Conservation (phyloP, 2,888 invertebrate species). For the Spodoptera picta region DNA sequence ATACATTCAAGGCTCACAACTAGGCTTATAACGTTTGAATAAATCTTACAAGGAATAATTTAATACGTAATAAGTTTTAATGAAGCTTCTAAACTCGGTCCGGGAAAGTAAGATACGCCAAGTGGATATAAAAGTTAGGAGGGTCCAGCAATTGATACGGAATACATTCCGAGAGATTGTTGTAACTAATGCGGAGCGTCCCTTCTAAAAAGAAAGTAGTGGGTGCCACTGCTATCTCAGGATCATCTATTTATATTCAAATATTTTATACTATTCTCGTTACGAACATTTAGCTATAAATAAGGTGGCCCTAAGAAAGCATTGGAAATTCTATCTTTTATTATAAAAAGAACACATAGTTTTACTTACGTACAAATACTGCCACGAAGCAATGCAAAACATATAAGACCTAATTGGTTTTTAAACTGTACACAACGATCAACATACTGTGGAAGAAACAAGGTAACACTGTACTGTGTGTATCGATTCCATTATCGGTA, state of each 20-base stretch:
- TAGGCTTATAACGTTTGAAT: constrained; percentile 53
- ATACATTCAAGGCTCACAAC: constrained; percentile 53
- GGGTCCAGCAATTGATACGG: constrained; percentile 55
- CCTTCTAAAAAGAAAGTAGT: constrained; percentile 36
- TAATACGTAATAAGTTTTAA: constrained; percentile 61
- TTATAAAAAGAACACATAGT: constrained; percentile 19
- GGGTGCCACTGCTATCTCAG: constrained; percentile 28
- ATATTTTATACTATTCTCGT: constrained; percentile 34
- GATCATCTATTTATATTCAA: constrained; percentile 40
- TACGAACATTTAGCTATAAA: constrained; percentile 31
- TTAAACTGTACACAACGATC: constrained; percentile 52
- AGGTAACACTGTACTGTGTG: constrained; percentile 54
- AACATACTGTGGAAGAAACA: constrained; percentile 49
- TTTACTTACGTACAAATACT: constrained; percentile 50
- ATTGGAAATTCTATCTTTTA: constrained; percentile 2
- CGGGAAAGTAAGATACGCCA: constrained; percentile 50
- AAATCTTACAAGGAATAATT: constrained; percentile 59
- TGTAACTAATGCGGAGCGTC: constrained; percentile 42
- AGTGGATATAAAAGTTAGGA: constrained; percentile 54
- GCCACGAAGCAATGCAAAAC: constrained; percentile 44
- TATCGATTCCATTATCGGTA: constrained; percentile 64
- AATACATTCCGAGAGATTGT: constrained; percentile 48
- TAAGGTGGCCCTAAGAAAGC: constrained; percentile 19
- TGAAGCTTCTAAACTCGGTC: constrained; percentile 52
- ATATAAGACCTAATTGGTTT: constrained; percentile 39